Base-by-base conservation (phyloP, 2,113 vertebrate species). In the Entelurus aequoreus region DNA sequence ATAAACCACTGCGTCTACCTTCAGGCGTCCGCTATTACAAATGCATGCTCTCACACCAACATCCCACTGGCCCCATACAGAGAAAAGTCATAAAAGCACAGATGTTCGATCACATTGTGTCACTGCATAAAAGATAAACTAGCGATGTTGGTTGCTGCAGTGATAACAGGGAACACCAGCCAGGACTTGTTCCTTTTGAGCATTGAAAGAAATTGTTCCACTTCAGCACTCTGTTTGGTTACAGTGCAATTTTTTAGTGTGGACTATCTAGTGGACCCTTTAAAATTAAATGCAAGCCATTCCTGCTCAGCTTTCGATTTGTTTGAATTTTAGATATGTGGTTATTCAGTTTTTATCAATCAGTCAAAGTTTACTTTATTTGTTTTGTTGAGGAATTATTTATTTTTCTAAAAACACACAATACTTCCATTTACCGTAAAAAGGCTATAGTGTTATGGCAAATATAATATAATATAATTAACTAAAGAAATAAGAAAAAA, bases 31-130 rank as follows among this genome's bases (percentile, higher is more conserved):
- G 19, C 44, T 36, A 73, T 69, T 65, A 60, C 47, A 50, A 51
- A 72, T 65, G 12, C 65, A 64, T 63, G 63, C 48, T 47, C 48
- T 48, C 19, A 50, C 53, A 51, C 46, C 53, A 51, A 50, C 44
- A 48, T 60, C 51, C 60, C 38, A 21, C 60, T 49, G 10, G 5
- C 73, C 42, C 48, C 48, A 49, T 6, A 8, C 62, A 60, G 50
- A 13, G 15, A 64, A 55, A 44, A 65, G 54, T 62, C 60, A 44
- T 62, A 71, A 72, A 72, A 63, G 57, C 48, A 14, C 66, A 59
- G 28, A 60, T 65, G 35, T 70, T 72, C 36, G 60, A 55, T 65
- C 16, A 16, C 44, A 66, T 60, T 48, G 63, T 56, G 36, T 69
- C 63, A 40, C 8, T 57, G 35, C 12, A 68, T 68, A 52, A 68